Base-by-base conservation (phyloP, 2,888 invertebrate species). In the Drosophila mayaguana region DNA sequence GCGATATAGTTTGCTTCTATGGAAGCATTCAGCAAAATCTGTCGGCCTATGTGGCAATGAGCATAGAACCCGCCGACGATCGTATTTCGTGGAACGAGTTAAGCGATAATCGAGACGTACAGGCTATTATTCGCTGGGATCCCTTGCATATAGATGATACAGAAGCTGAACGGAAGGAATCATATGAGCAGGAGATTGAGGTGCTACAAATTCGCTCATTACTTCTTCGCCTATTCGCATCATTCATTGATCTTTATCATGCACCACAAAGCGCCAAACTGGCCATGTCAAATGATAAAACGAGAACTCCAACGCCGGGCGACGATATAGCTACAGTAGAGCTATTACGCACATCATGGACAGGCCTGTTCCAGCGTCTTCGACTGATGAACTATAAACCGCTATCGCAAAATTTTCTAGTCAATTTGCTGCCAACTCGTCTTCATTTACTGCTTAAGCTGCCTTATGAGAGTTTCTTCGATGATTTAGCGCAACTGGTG, bases 61-160 rank as follows among this genome's bases (percentile, higher is more conserved):
- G 94, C 81, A 94, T 95, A 75, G 94, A 94, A 71, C 94, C 95
- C 0, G 94, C 94, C 61, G 94, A 94, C 66, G 94, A 95, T 91
- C 94, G 94, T 53, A 94, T 95, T 60, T 93, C 94, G 57, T 95
- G 95, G 94, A 93, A 94, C 63, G 92, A 94, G 54, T 91, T 96
- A 59, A 93, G 93, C 89, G 97, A 97, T 93, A 97, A 97, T 93
- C 94, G 97, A 46, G 97, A 97, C 92, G 93, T 97, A 32, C 94
- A 94, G 70, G 95, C 96, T 9, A 95, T 96, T 87, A 93, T 95
- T 12, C 94, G 94, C 80, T 96, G 95, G 95, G 96, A 96, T 83
- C 95, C 96, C 0, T 94, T 94, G 75, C 92, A 93, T 85, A 71
- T 91, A 61, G 87, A 90, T 2, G 76, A 90, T 62, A 69, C 82